These are phyloP conservation scores for Ptychoptera contaminata DNA, from an alignment of 2,888 invertebrate species.

Conservation along the genomic window DNA sequence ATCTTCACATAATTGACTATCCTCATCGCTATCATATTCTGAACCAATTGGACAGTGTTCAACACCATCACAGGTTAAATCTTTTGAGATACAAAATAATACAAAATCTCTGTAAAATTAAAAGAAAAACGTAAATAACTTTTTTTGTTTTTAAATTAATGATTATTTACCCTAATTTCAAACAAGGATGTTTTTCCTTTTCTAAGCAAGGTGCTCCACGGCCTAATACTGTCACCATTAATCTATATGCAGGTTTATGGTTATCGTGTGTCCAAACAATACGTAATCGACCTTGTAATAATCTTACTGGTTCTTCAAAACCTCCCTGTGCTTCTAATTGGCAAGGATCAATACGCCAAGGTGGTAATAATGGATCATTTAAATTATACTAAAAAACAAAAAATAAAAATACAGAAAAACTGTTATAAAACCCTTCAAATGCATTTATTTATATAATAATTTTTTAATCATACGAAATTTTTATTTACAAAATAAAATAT, in stretches of 20 bases:
- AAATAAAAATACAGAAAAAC: conserved; percentile 4
- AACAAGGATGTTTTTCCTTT: conserved; percentile 23
- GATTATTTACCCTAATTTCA: conserved; percentile 24
- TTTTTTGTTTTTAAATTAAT: not conserved
- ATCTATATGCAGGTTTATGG: conserved; percentile 22
- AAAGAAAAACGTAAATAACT: not conserved
- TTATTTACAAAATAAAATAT: not conserved
- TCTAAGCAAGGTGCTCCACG: conserved; percentile 26
- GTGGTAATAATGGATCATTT: conserved; percentile 32
- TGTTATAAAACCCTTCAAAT: no score
- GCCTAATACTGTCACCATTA: conserved; percentile 28
- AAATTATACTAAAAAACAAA: conserved; percentile 7
- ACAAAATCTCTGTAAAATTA: conserved; percentile 19
- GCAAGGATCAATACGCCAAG: conserved; percentile 41
- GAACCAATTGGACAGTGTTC: conserved; percentile 49
- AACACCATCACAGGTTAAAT: conserved; percentile 49
- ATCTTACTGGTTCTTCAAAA: conserved; percentile 36
- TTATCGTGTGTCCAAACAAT: conserved; percentile 35
- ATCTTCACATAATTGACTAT: conserved; percentile 21
- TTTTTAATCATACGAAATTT: no score
- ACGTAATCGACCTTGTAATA: conserved; percentile 38
- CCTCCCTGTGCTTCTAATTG: conserved; percentile 30
- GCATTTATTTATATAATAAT: no score
- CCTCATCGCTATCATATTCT: conserved; percentile 37
- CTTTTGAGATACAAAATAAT: conserved; percentile 44